Evolutionary conservation across 2,113 vertebrate species (phyloP).

Genomic region (Paedocypris sp.): DNA sequence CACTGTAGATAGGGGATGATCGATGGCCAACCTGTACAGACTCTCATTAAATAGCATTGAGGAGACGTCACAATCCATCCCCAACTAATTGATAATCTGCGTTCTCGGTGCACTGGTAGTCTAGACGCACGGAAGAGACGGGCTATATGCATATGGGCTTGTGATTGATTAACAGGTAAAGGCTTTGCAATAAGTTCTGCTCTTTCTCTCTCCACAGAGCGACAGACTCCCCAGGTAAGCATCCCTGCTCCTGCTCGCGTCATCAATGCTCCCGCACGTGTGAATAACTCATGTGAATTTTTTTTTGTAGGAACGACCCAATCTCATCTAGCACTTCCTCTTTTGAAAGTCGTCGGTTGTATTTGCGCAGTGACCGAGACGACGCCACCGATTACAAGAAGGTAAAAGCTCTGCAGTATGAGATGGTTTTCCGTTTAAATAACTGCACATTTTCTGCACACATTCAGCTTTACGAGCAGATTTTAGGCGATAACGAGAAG

Average conservation of each 20-base stretch:
- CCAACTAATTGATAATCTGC: conserved; percentile 26
- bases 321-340: conserved; percentile 56
- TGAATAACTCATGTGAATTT: neutral
- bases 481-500: conserved; percentile 92
- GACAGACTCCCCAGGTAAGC: conserved; percentile 20
- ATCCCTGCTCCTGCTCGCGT: neutral
- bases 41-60: conserved; percentile 8
- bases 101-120: conserved; percentile 5
- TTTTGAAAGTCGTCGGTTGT: conserved; percentile 74
- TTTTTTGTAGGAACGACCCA: conserved; percentile 61
- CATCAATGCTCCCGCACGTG: no score
- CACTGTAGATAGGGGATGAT: conserved; percentile 5
- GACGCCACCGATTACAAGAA: conserved; percentile 93
- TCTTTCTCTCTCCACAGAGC: conserved; percentile 16
- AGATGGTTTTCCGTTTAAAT: neutral
- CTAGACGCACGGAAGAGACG: conserved; percentile 20
- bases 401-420: conserved; percentile 46
- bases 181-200: conserved; percentile 11
- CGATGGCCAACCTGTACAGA: neutral
- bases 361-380: conserved; percentile 78
- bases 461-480: conserved; percentile 92
- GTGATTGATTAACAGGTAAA: conserved; percentile 1
- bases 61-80: neutral
- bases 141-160: conserved; percentile 5
- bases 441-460: conserved; percentile 12